Base-by-base conservation (phyloP, 2,888 invertebrate genomes). In the Cataglyphis rosenhaueri region DNA sequence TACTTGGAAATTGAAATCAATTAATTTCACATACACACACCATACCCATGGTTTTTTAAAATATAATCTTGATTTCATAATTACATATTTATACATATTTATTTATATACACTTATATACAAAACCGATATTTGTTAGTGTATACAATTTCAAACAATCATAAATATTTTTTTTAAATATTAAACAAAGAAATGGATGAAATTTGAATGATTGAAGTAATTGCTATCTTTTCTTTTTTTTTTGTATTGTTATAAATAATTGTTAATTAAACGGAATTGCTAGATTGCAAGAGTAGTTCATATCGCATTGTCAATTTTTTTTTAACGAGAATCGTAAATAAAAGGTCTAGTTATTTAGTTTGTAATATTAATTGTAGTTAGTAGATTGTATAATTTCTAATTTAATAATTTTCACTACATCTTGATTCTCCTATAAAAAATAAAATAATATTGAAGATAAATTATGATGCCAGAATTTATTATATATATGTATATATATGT, bases 251-350 rank as follows among this genome's bases (percentile, higher is more conserved):
- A 92, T 92, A 92, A 92, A 92, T 92, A 92, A 92, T 89, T 89
- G 90, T 92, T 92, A 91, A 92, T 92, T 92, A 92, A 90, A 88
- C 90, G 89, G 91, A 92, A 71, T 88, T 86, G 59, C 55, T 55
- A 48, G 41, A 74, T 70, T 41, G 65, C 32, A 73, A 61, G 61
- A 71, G 57, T 65, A 25, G 6, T 55, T 15, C 25, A 62, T 62
- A 66, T 59, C 38, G 73, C 71, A 21, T 10, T 21, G 64, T 44
- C 48, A 81, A 55, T 64, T 76, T 64, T 76, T 52, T 41, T 57
- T 29, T 25, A 65, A 65, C 12, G 1, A n/a, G n/a, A 32, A 15
- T 66, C 44, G 15, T 21, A 21, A n/a, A 55, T 5, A 29, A 29
- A 66, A 18, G 41, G 12, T 78, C 76, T 57, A 78, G 41, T 52